phyloP scores from a whole-genome alignment of 2,888 invertebrate species.

The Chrysomela aeneicollis region DNA sequence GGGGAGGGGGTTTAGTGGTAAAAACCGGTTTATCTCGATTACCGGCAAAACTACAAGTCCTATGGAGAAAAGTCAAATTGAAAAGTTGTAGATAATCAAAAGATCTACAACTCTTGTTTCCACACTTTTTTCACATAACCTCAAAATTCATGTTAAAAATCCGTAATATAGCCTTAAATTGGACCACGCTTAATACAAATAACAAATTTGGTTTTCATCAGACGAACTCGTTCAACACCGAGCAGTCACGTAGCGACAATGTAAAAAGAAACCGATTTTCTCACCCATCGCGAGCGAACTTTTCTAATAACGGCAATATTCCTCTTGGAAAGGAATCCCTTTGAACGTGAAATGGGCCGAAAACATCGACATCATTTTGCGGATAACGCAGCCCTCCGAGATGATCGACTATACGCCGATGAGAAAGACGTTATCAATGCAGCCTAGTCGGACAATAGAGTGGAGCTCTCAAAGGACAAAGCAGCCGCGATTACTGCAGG shows the following conservation, averaged over 20 bases:
- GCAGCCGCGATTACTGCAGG: constrained; percentile 57
- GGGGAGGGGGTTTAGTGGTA: too few species aligned
- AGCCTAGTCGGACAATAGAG: constrained; percentile 54
- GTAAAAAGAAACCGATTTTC: neutral
- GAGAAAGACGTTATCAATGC: constrained; percentile 42
- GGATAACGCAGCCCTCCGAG: constrained; percentile 7
- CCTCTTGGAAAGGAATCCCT: constrained; percentile 29
- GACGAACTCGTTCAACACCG: neutral
- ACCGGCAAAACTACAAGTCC: too few species aligned
- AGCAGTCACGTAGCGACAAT: neutral
- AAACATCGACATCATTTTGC: constrained; percentile 29
- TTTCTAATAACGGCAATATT: constrained; percentile 31
- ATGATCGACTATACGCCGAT: constrained; percentile 19
- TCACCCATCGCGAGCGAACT: neutral
- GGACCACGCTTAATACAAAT: too few species aligned
- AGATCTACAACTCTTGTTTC: too few species aligned
- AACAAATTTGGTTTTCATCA: too few species aligned
- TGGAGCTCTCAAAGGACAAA: constrained; percentile 57
- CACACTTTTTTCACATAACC: too few species aligned
- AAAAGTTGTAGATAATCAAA: too few species aligned
- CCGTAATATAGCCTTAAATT: too few species aligned
- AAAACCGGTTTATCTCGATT: too few species aligned
- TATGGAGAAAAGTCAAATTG: too few species aligned
- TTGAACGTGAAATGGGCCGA: constrained; percentile 35
- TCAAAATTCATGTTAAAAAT: too few species aligned